Conservation (phyloP, 2,888 invertebrate species). For the Nemotelus pantherinus region DNA sequence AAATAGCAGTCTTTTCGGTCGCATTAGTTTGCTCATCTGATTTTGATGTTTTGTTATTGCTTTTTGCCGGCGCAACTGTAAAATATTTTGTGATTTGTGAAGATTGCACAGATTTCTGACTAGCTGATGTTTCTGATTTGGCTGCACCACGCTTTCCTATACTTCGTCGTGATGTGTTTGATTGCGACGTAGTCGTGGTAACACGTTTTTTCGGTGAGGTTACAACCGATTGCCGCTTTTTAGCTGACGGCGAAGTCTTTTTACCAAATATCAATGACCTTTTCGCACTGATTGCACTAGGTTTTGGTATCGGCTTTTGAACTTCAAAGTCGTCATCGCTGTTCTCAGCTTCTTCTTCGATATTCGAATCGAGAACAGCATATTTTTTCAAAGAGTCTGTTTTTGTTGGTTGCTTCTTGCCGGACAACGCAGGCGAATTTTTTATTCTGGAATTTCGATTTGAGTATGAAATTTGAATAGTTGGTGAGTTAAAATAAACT, state of each 20-base stretch:
- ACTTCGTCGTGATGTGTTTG: not conserved
- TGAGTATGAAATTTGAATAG: not conserved
- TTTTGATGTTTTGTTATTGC: not conserved
- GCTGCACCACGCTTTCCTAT: not conserved
- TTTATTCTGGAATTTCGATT: conserved; percentile 26
- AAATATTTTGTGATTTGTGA: conserved; percentile 6
- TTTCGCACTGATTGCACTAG: conserved; percentile 13
- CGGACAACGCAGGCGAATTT: conserved; percentile 39
- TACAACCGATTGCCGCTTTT: not conserved
- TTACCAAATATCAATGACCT: conserved; percentile 20
- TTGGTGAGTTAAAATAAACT: not conserved
- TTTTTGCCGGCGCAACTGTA: not conserved
- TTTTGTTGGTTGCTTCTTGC: conserved; percentile 12
- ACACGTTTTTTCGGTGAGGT: conserved; percentile 1
- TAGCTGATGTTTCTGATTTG: conserved; percentile 10
- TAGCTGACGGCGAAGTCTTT: not conserved
- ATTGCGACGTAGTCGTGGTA: conserved; percentile 20
- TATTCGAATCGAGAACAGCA: conserved; percentile 3
- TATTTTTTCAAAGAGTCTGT: conserved; percentile 8
- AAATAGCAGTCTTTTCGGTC: conserved; percentile 29
- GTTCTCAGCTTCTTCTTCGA: not conserved
- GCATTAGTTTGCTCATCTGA: not conserved
- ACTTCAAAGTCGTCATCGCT: conserved; percentile 42
- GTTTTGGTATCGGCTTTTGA: conserved; percentile 7
- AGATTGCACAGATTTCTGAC: conserved; percentile 18